A percentile compares a stretch with the other conserved stretches of the same genome.
These are phyloP conservation scores for Stylophora pistillata DNA, from an alignment of 64 coral and sea anemone species.

Conservation along the genomic window DNA sequence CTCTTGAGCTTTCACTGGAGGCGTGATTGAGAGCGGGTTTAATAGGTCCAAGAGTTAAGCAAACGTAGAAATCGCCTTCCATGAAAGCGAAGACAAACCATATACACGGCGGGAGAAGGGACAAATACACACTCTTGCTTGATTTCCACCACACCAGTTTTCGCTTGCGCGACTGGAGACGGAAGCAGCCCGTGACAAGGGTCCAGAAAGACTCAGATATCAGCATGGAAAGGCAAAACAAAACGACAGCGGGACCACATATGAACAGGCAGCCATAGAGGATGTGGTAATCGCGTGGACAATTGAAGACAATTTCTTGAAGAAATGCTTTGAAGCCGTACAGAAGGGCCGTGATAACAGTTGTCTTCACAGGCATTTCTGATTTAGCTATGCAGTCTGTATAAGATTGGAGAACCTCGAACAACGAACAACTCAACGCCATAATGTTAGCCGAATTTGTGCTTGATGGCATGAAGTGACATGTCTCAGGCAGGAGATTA, in stretches of 20 bases:
- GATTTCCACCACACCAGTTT: constrained; percentile 71
- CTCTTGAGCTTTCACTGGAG: background rate
- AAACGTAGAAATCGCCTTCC: constrained; percentile 59
- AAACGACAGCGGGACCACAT: constrained; percentile 61
- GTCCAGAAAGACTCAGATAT: constrained; percentile 86
- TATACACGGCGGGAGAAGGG: constrained; percentile 51
- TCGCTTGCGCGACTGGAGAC: constrained; percentile 29
- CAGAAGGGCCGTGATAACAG: constrained; percentile 49
- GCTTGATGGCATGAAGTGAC: no score
- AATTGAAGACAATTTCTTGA: constrained; percentile 60
- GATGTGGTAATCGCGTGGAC: constrained; percentile 52
- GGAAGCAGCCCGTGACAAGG: constrained; percentile 65
- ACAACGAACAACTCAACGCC: background rate
- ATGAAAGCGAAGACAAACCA: constrained; percentile 68
- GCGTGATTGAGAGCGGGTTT: constrained; percentile 1
- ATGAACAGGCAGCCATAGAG: constrained; percentile 70
- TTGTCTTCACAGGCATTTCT: constrained; percentile 70
- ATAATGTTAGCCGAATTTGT: background rate
- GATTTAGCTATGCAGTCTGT: constrained; percentile 5
- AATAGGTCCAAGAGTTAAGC: constrained; percentile 54
- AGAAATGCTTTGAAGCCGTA: constrained; percentile 77
- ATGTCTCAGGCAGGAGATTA: no score
- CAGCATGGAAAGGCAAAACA: constrained; percentile 78
- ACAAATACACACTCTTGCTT: constrained; percentile 41
- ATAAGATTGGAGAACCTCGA: constrained; percentile 27